Evolutionary conservation across 2,888 invertebrate genomes (phyloP), one percentile per base, ranked within the genome.

Genomic region (Trissolcus japonicus): DNA sequence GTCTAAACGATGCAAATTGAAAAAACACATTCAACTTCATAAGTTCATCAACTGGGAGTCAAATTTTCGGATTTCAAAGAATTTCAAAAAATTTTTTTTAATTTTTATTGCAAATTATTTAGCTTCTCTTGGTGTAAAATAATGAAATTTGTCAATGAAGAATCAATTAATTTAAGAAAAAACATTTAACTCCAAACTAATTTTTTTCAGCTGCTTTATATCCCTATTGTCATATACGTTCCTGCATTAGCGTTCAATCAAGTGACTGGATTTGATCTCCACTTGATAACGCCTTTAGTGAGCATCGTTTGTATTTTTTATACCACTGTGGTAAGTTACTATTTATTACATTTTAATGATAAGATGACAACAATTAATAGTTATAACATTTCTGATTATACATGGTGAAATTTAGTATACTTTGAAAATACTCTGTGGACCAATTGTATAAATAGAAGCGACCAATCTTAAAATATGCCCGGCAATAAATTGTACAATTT

Each of bases 281-380:
- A 96, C 90, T 89, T 94, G 79, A 93, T 95, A 29, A 94, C 95
- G 11, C 93, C 94, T 0, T 91, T 95, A 21, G 95, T 96, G 1
- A 95, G 95, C 87, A 89, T 94, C 43, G 95, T 96, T n/a, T 96
- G 96, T 90, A 97, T 96, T 80, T 96, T 97, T 90, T 98, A 98
- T 89, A 98, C 97, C 0, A 95, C 96, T 75, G 88, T 96, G 88
- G 96, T 95, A 90, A 93, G 94, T 91, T n/a, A 43, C 13, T 25
- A 43, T n/a, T 14, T 11, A 43, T 6, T 11, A 43, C 2, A 43
- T 6, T 43, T 43, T 2, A 19, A 19, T 19, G 1, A 2, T 19
- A 19, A 2, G 2, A 19, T 19, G 19, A 19, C 2, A 19, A 19
- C 1, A 19, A 19, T 2, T 2, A 19, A 2, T 19, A 19, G 19